These are phyloP conservation scores for Coenonympha glycerion DNA, from an alignment of 2,888 invertebrate genomes.

Conservation along the genomic window DNA sequence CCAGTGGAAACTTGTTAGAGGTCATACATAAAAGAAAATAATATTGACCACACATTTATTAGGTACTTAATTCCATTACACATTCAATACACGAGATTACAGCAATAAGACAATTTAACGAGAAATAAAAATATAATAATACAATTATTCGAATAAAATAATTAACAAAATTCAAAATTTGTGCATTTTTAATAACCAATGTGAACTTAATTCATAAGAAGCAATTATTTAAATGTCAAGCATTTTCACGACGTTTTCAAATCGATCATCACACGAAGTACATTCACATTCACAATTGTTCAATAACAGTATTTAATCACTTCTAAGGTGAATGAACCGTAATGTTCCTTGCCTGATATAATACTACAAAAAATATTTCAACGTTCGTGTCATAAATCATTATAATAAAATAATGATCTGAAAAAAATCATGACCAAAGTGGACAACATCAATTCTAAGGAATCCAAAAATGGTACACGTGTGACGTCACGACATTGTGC, in stretches of 20 bases:
- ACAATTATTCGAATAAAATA: constrained; percentile 1
- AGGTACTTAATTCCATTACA: constrained; percentile 21
- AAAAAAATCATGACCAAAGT: too few relatives aligned
- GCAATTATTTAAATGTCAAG: not conserved
- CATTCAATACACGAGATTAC: constrained; percentile 16
- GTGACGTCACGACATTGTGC: constrained; percentile 13
- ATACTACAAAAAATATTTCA: not conserved
- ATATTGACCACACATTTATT: constrained; percentile 20
- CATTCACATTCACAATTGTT: constrained; percentile 31
- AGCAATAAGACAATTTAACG: not conserved
- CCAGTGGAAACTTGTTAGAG: not conserved
- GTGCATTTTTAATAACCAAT: constrained; percentile 7
- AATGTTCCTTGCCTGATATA: not conserved
- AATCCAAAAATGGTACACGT: not conserved
- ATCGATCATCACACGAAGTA: constrained; percentile 19
- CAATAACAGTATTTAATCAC: not conserved
- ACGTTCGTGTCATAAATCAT: too few relatives aligned
- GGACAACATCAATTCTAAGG: too few relatives aligned
- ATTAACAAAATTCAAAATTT: constrained; percentile 9
- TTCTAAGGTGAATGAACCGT: too few relatives aligned
- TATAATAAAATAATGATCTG: too few relatives aligned
- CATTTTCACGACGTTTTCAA: not conserved
- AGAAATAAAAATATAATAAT: not conserved
- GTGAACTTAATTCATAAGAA: not conserved
- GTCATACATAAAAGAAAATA: constrained; percentile 1